Conservation (phyloP, 2,888 invertebrate genomes). For the Asteroscopus sphinx region DNA sequence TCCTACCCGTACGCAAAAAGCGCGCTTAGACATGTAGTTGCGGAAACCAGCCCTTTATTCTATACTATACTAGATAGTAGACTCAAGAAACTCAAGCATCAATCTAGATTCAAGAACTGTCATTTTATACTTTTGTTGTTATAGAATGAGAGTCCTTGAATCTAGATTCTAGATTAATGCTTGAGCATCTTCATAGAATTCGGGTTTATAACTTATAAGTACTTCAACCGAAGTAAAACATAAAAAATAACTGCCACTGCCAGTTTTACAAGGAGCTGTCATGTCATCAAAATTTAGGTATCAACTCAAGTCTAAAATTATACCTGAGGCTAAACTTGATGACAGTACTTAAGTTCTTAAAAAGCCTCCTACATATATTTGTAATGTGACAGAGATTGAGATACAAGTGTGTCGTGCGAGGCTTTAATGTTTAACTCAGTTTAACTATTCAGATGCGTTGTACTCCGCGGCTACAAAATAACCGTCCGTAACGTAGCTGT, state of each 20-base stretch:
- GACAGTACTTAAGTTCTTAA: constrained; percentile 27
- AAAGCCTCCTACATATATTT: constrained; percentile 4
- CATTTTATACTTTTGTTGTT: no score
- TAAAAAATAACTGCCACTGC: constrained; percentile 16
- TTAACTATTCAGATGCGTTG: neutral
- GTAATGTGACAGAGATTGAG: constrained; percentile 8
- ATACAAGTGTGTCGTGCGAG: neutral
- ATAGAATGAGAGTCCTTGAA: no score
- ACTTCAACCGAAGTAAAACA: neutral
- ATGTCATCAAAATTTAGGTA: constrained; percentile 12
- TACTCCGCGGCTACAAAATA: neutral
- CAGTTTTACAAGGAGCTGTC: constrained; percentile 28
- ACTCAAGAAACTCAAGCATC: no score
- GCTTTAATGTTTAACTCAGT: neutral
- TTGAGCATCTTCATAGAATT: no score
- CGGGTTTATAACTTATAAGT: no score
- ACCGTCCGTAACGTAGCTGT: neutral
- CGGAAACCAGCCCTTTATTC: no score
- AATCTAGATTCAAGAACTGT: no score
- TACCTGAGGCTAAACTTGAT: neutral
- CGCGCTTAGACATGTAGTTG: no score
- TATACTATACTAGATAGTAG: no score
- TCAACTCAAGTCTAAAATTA: constrained; percentile 20
- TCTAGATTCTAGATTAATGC: no score
- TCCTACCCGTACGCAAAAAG: no score